Base-by-base conservation (phyloP, 2,888 invertebrate species). In the Rhabditoides inermis region DNA sequence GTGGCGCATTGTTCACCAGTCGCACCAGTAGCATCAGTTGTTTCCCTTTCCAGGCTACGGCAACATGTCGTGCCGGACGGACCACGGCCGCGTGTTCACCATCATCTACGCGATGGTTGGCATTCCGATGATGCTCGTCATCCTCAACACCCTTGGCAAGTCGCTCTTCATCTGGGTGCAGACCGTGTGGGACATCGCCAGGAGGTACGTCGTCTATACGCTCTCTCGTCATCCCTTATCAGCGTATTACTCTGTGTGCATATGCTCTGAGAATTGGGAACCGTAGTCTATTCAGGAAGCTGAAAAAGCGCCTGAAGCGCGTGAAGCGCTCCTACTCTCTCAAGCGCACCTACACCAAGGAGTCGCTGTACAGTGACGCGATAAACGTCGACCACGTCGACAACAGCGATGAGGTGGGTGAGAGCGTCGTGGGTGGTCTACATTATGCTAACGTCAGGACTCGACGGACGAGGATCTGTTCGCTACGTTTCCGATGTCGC, bases 81-180 rank as follows among this genome's bases (percentile, higher is more conserved):
- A 63, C 22, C 84, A 85, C 10, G 94, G 92, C 10, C 83, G 86
- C 61, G 84, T 87, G 0, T 83, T 90, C 35, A 91, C 92, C 0
- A 90, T 95, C 59, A 80, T 88, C 20, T 95, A 95, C 77, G 88
- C 92, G 20, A 84, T 89, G 50, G 84, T 95, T 61, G 95, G 95
- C 6, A 92, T 95, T 68, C 95, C 95, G 0, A 82, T 95, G 70
- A 90, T 94, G 78, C 82, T 94, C 66, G 88, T 94, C 52, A 85
- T 91, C 10, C 78, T 95, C 63, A 89, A 91, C 35, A 90, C 92
- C 80, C 87, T 92, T 76, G 94, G 94, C 63, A 90, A 90, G 81
- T 81, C 88, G 3, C 87, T 94, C 76, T 68, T 70, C 50, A 36
- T 53, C 18, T 49, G 52, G 10, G 59, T 61, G 1, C 61, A 61